These are phyloP conservation scores for Cirrhinus mrigala DNA, from an alignment of 2,797 vertebrate genomes.

Conservation along the genomic window DNA sequence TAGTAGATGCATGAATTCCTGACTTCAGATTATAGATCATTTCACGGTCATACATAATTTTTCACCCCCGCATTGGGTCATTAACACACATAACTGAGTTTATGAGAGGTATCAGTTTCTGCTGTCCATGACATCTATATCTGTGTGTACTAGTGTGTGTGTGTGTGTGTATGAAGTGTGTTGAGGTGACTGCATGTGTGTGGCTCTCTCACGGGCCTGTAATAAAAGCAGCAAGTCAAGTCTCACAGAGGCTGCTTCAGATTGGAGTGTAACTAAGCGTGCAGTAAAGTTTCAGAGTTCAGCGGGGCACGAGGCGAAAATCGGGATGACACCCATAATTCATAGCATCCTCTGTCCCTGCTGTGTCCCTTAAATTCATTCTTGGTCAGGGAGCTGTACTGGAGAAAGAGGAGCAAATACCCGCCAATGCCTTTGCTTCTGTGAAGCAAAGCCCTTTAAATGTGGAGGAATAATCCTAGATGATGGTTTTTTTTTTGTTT, in stretches of 20 bases:
- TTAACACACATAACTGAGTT: slow-evolving; percentile 71
- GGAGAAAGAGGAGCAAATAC: slow-evolving; percentile 47
- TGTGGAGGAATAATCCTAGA: slow-evolving; percentile 20
- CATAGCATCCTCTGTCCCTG: slow-evolving; percentile 62
- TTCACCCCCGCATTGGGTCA: slow-evolving; percentile 75
- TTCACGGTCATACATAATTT: slow-evolving; percentile 81
- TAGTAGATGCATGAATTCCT: slow-evolving; percentile 8
- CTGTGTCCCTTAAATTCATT: slow-evolving; percentile 60
- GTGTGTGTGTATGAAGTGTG: slow-evolving; percentile 3
- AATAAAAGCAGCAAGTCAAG: slow-evolving; percentile 54
- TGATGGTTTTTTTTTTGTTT: neutral
- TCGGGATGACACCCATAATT: slow-evolving; percentile 66
- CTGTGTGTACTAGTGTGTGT: slow-evolving; percentile 37
- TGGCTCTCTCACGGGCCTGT: slow-evolving; percentile 41
- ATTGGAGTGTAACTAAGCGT: slow-evolving; percentile 68
- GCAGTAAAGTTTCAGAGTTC: slow-evolving; percentile 67
- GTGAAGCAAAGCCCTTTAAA: slow-evolving; percentile 40
- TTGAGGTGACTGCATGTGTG: slow-evolving; percentile 19
- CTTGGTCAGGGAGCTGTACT: slow-evolving; percentile 49
- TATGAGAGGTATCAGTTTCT: slow-evolving; percentile 67
- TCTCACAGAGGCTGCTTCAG: slow-evolving; percentile 52
- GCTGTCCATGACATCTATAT: slow-evolving; percentile 66
- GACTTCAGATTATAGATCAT: slow-evolving; percentile 75
- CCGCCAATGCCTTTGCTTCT: slow-evolving; percentile 16
- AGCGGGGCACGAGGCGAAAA: slow-evolving; percentile 56